These are phyloP conservation scores for Echiichthys vipera DNA, from an alignment of 2,797 vertebrate species.

Conservation along the genomic window DNA sequence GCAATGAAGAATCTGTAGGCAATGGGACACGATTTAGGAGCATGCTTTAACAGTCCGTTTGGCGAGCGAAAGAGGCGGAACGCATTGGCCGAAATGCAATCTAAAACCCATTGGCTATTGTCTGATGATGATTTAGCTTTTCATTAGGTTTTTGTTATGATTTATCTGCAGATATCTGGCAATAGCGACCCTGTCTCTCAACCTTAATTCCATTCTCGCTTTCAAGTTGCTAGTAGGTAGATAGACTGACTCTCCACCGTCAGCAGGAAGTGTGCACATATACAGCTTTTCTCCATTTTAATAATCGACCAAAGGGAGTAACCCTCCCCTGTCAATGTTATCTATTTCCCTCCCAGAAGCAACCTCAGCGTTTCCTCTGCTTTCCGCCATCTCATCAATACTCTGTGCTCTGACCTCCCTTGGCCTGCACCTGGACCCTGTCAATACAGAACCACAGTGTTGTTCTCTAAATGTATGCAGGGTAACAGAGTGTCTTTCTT, in stretches of 20 bases:
- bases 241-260: slow-evolving; percentile 4
- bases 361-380: slow-evolving; percentile 75
- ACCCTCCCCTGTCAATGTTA: slow-evolving; percentile 70
- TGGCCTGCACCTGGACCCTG: slow-evolving; percentile 47
- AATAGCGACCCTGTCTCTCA: too few species aligned
- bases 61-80: too few species aligned
- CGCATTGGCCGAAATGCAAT: too few species aligned
- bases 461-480: background rate
- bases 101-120: too few species aligned
- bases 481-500: background rate
- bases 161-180: too few species aligned
- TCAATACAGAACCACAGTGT: slow-evolving; percentile 17
- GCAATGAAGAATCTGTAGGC: background rate
- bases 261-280: slow-evolving; percentile 56
- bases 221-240: too few species aligned
- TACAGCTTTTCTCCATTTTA: slow-evolving; percentile 66
- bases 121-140: too few species aligned
- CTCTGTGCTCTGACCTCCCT: slow-evolving; percentile 54
- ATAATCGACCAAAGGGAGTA: slow-evolving; percentile 72
- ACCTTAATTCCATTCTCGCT: too few species aligned
- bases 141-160: too few species aligned
- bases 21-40: too few species aligned
- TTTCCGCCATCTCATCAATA: slow-evolving; percentile 70
- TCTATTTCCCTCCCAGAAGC: slow-evolving; percentile 67
- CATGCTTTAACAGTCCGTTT: too few species aligned